phyloP scores from a whole-genome alignment of 2,888 invertebrate species.

The Pristionchus arcanus region DNA sequence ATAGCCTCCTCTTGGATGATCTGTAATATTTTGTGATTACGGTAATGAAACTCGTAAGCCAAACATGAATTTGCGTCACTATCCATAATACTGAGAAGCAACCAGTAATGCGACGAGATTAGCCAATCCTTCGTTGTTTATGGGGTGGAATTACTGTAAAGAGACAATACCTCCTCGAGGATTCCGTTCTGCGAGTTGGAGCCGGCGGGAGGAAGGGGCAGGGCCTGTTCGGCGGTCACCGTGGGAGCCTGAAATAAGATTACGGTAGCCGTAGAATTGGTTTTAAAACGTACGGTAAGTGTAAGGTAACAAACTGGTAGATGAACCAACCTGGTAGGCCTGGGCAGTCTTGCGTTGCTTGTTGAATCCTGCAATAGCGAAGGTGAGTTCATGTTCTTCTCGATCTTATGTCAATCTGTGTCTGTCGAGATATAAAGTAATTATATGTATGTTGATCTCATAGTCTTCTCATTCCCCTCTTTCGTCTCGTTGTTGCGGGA shows the following conservation, averaged over 20 bases:
- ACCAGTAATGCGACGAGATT: too few relatives aligned
- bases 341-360: neutral
- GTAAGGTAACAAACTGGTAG: too few relatives aligned
- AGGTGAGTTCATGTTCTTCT: too few relatives aligned
- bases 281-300: too few relatives aligned
- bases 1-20: conserved; percentile 41
- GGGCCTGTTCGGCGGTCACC: neutral
- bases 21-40: neutral
- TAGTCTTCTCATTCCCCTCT: neutral
- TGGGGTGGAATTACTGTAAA: too few relatives aligned
- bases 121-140: too few relatives aligned
- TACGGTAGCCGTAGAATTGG: neutral
- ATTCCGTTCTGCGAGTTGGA: neutral
- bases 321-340: neutral
- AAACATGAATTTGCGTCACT: too few relatives aligned
- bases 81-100: too few relatives aligned
- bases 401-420: too few relatives aligned
- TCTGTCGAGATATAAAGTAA: neutral
- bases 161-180: neutral
- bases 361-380: neutral
- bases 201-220: neutral
- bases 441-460: neutral
- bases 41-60: too few relatives aligned
- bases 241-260: neutral
- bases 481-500: neutral